Base-by-base conservation (phyloP, 2,888 invertebrate genomes). In the Lochmaea crataegi region DNA sequence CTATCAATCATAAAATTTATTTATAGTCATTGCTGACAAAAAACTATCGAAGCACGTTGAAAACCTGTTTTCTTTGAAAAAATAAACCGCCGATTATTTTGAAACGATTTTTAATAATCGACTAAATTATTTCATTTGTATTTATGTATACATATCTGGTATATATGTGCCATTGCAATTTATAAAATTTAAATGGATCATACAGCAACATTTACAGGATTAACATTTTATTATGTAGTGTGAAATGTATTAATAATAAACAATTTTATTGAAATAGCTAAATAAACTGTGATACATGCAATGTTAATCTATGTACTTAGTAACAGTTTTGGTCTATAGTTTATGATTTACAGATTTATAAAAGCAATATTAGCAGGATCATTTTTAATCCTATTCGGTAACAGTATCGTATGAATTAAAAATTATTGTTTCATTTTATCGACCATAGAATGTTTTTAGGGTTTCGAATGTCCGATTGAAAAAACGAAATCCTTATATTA, bases 111-210 rank as follows among this genome's bases (percentile, higher is more conserved):
- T 45, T 45, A 45, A 48, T n/a, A 48, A 48, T 48, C 48, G 5
- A n/a, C 48, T 48, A 48, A n/a, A n/a, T 48, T 48, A 48, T 48
- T 48, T 48, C n/a, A 48, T 48, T n/a, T 48, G 48, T 48, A 48
- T 48, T n/a, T 48, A 48, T 48, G 2, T 48, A n/a, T n/a, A 48
- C 48, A 48, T 42, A 9, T 42, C 11, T 2, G 2, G 41, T 1
- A 41, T 41, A 10, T 4, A 41, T 41, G n/a, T n/a, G 41, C 6
- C 11, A 42, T 42, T 32, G 12, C 42, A 42, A 42, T 42, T 42
- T 42, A 42, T 42, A 42, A 42, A 1, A 10, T 42, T 42, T 12
- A 42, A 42, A 42, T 42, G 42, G 42, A 42, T 42, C 6, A 41
- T 45, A 45, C 45, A 3, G 11, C 6, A 48, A 48, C 6, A 48